Base-by-base conservation (phyloP, 2,888 invertebrate genomes). In the Heliconius cydno region DNA sequence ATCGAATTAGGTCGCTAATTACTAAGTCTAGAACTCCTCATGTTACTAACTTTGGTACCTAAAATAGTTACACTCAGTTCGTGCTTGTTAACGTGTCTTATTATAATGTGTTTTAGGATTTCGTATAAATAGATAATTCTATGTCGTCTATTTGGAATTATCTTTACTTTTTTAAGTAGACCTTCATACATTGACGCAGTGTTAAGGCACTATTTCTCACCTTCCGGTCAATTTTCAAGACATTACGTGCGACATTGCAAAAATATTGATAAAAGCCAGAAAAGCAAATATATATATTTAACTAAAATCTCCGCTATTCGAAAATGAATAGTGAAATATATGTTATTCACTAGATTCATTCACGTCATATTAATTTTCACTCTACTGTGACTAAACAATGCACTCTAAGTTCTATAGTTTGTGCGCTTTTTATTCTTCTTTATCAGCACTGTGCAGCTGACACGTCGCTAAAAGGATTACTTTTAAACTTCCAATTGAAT, bases 21-120 rank as follows among this genome's bases (percentile, higher is more conserved):
- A 34, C 34, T 73, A n/a, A 60, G 73, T 38, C 73, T 73, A 73
- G 73, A 73, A 60, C 73, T 60, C 34, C 60, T 73, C 73, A n/a
- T 60, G 73, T 70, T 41, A n/a, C 38, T 70, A 25, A 41, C 68
- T 70, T 70, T 7, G 38, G 9, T 66, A 30, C 28, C 66, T 68
- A n/a, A 15, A 41, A 25, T 9, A 25, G 68, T 68, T 67, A 67
- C 0, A 65, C 28, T 28, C 28, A 34, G 38, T 41, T 41, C 13
- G 15, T 25, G 41, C n/a, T 68, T 41, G 68, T 68, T 41, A n/a
- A 34, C 3, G 7, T n/a, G 15, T 68, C 41, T 41, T 68, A 41
- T 41, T 46, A 25, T 15, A 28, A 28, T 65, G 25, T 28, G 28
- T 25, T 65, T 65, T 2, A 15, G 13, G 28, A 25, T 65, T 25